A percentile compares a stretch with the other conserved stretches of the same genome.
phyloP scores from a whole-genome alignment of 2,797 vertebrate species.

The Pangasius krempfi region DNA sequence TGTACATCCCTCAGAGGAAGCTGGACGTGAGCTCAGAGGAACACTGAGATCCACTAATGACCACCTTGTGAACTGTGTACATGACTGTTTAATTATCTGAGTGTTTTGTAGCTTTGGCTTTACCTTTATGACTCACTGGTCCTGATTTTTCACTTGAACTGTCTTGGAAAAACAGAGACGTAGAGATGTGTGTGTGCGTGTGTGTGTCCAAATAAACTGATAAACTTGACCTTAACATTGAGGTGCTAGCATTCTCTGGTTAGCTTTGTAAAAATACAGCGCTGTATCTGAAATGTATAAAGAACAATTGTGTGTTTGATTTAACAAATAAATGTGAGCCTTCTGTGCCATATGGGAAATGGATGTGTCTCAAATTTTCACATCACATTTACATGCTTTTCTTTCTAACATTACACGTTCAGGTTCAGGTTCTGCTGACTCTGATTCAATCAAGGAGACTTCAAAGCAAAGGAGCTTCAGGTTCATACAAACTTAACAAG shows the following conservation, averaged over 20 bases:
- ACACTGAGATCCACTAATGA: slow-evolving; percentile 40
- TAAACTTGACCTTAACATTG: slow-evolving; percentile 7
- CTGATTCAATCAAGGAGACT: neutral
- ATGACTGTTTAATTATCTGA: slow-evolving; percentile 12
- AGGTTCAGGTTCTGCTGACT: neutral
- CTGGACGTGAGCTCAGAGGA: slow-evolving; percentile 85
- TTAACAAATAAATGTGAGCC: slow-evolving; percentile 9
- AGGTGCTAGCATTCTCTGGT: neutral
- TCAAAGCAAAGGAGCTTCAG: neutral
- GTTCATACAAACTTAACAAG: neutral
- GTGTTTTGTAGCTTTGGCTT: slow-evolving; percentile 40
- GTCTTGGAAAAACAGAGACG: neutral
- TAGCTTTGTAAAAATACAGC: slow-evolving; percentile 11
- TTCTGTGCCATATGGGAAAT: neutral
- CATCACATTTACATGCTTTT: neutral
- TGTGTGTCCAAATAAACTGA: neutral
- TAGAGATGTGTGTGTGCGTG: too few species aligned
- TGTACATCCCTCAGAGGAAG: slow-evolving; percentile 86
- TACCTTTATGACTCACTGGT: slow-evolving; percentile 23
- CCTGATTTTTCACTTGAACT: neutral
- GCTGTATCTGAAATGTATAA: neutral
- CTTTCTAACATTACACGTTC: too few species aligned
- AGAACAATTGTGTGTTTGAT: neutral
- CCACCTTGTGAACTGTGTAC: slow-evolving; percentile 11
- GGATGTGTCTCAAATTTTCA: neutral